Evolutionary conservation across 2,888 invertebrate genomes (phyloP).

Genomic region (Eumacrocentrus americanus): DNA sequence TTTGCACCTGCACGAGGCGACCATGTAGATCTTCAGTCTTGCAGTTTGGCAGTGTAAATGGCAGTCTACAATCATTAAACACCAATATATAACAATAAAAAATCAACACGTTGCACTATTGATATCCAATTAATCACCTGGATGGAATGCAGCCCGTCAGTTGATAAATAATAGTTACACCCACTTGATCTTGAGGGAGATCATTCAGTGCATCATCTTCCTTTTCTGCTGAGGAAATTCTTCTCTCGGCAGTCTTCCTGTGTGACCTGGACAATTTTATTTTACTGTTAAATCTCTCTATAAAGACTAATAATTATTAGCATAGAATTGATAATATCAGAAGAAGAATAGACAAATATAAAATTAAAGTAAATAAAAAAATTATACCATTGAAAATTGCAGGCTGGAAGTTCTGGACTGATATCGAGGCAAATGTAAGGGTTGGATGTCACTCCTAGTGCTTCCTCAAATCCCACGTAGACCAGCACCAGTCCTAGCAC

Average conservation of each 20-base stretch:
- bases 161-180: slow-evolving; percentile 24
- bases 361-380: background rate
- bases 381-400: slow-evolving; percentile 37
- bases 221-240: background rate
- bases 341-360: background rate
- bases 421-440: slow-evolving; percentile 41
- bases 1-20: slow-evolving; percentile 36
- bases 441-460: slow-evolving; percentile 12
- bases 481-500: slow-evolving; percentile 10
- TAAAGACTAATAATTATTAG: no score
- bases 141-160: background rate
- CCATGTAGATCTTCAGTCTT: slow-evolving; percentile 33
- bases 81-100: background rate
- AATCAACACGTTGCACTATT: background rate
- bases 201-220: slow-evolving; percentile 36
- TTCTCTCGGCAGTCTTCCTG: background rate
- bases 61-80: slow-evolving; percentile 44
- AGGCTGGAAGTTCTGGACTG: slow-evolving; percentile 38
- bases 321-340: no score
- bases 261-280: slow-evolving; percentile 2
- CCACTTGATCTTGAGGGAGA: slow-evolving; percentile 38
- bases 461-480: background rate
- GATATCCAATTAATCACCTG: background rate
- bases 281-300: no score
- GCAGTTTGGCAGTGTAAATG: slow-evolving; percentile 43